Percentiles rank a stretch among this genome's conserved stretches.
These are phyloP conservation scores for Bombycilla garrulus DNA, from an alignment of 2,113 vertebrate genomes.

Conservation along the genomic window DNA sequence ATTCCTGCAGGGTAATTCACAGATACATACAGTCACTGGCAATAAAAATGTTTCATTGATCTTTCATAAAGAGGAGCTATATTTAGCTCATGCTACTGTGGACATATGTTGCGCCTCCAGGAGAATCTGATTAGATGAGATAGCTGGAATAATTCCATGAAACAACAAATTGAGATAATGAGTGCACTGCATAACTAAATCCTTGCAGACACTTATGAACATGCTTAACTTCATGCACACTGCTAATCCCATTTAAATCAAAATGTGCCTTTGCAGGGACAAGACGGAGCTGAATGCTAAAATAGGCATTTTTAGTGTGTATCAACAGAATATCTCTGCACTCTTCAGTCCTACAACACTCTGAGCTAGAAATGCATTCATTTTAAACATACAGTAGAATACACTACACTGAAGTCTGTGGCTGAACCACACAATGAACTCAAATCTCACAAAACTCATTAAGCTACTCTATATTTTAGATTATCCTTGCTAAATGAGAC, in stretches of 20 bases:
- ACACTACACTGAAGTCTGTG: background rate
- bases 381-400: background rate
- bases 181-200: conserved; percentile 16
- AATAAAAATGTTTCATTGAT: conserved; percentile 5
- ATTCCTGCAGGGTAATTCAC: background rate
- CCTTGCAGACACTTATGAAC: conserved; percentile 34
- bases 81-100: background rate
- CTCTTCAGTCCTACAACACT: background rate
- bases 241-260: conserved; percentile 11
- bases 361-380: background rate
- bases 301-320: background rate
- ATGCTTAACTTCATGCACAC: conserved; percentile 1
- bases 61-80: conserved; percentile 4
- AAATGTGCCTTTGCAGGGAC: background rate
- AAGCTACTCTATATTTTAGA: background rate
- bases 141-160: conserved; percentile 45
- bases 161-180: conserved; percentile 51
- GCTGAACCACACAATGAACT: background rate
- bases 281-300: background rate
- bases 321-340: background rate
- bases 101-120: conserved; percentile 36
- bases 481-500: background rate
- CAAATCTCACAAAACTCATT: background rate
- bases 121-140: conserved; percentile 38
- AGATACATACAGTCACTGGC: background rate